These are phyloP conservation scores for Riparia riparia DNA, from an alignment of 2,113 vertebrate genomes.

Conservation along the genomic window DNA sequence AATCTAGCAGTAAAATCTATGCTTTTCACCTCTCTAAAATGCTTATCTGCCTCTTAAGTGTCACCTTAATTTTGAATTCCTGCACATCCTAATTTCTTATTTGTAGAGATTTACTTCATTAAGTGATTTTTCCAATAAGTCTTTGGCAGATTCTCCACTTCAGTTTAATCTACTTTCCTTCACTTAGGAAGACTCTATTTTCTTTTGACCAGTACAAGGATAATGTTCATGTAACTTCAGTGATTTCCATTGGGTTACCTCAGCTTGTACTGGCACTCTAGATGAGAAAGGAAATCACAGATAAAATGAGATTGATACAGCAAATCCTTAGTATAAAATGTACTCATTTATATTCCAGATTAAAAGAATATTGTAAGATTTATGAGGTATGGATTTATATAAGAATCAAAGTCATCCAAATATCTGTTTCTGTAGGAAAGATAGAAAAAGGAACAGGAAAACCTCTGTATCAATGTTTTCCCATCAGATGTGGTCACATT, in stretches of 20 bases:
- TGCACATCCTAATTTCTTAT: not conserved
- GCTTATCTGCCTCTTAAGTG: not conserved
- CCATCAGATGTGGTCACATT: not conserved
- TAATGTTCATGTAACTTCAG: not conserved
- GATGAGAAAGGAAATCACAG: not conserved
- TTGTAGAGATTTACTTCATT: not conserved
- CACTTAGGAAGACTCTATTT: not conserved
- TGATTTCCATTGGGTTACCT: not conserved
- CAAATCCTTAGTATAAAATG: not conserved
- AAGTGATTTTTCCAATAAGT: not conserved
- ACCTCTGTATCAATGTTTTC: not conserved
- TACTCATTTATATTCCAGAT: not conserved
- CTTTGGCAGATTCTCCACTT: not conserved
- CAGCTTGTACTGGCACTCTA: not conserved
- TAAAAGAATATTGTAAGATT: not conserved
- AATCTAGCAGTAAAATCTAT: not conserved
- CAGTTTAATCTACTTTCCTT: not conserved
- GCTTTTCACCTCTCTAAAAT: not conserved
- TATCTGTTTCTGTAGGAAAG: not conserved
- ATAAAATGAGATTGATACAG: not conserved
- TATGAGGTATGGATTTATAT: not conserved
- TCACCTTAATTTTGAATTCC: not conserved
- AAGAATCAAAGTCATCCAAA: not conserved
- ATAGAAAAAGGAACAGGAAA: not conserved
- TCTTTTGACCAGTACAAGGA: not conserved